These are phyloP conservation scores for Phragmatobia fuliginosa DNA, from an alignment of 2,888 invertebrate species.

Conservation along the genomic window DNA sequence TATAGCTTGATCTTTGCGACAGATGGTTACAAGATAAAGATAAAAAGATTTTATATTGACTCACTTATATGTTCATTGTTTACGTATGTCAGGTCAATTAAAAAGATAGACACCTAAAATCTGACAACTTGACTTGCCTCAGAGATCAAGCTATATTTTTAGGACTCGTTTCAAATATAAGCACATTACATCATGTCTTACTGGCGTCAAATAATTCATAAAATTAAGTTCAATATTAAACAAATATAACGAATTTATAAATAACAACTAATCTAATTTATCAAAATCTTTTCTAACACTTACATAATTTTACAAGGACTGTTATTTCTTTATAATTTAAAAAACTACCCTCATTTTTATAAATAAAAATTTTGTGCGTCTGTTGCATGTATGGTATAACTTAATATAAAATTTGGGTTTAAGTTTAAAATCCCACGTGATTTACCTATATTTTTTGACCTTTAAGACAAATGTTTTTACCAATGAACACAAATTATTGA, in stretches of 20 bases:
- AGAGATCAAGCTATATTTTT: no score
- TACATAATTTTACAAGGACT: neutral
- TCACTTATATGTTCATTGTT: no score
- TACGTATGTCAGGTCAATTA: no score
- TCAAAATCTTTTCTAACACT: neutral
- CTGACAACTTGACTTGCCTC: no score
- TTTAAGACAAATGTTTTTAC: slow-evolving; percentile 6
- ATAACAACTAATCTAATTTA: neutral
- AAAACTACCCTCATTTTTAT: neutral
- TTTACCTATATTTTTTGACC: slow-evolving; percentile 12
- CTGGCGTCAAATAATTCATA: neutral
- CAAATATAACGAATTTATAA: neutral
- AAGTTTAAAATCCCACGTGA: neutral
- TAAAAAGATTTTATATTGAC: no score
- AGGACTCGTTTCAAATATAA: no score
- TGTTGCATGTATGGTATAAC: neutral
- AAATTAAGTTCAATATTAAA: neutral
- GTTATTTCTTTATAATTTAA: neutral
- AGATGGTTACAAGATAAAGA: no score
- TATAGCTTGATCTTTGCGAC: no score
- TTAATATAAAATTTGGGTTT: neutral
- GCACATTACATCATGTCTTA: no score
- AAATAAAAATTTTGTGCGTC: neutral
- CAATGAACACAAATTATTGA: slow-evolving; percentile 4
- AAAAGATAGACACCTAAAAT: no score